phyloP scores from a whole-genome alignment of 2,113 vertebrate genomes.

The Platycercus adscitus region DNA sequence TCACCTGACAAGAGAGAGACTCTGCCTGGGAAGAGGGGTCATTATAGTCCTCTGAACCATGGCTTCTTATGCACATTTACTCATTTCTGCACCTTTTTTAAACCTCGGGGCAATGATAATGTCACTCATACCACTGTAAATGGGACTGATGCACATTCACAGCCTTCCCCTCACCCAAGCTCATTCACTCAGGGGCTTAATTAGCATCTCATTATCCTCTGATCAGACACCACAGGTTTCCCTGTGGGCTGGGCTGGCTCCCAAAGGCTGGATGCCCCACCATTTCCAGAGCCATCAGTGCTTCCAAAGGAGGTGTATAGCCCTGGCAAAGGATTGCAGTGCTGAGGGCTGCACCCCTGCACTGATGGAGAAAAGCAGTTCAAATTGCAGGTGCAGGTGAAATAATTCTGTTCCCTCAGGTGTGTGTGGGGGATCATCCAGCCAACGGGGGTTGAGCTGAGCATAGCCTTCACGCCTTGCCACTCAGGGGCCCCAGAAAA shows the following conservation, averaged over 20 bases:
- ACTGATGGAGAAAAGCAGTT: neutral
- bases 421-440: neutral
- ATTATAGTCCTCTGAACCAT: neutral
- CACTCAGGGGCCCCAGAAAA: neutral
- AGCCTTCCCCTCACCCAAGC: neutral
- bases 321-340: neutral
- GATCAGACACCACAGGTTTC: neutral
- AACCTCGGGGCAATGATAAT: neutral
- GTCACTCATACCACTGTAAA: neutral
- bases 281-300: neutral
- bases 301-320: neutral
- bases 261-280: neutral
- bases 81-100: neutral
- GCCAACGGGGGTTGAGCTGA: neutral
- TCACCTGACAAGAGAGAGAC: neutral
- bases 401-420: neutral
- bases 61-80: neutral
- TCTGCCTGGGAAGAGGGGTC: neutral
- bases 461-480: neutral
- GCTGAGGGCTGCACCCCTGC: neutral
- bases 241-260: neutral
- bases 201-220: neutral
- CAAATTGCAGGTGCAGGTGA: neutral
- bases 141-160: neutral
- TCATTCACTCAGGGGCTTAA: neutral